phyloP scores from a whole-genome alignment of 2,113 vertebrate species.

The Rallus limicola region DNA sequence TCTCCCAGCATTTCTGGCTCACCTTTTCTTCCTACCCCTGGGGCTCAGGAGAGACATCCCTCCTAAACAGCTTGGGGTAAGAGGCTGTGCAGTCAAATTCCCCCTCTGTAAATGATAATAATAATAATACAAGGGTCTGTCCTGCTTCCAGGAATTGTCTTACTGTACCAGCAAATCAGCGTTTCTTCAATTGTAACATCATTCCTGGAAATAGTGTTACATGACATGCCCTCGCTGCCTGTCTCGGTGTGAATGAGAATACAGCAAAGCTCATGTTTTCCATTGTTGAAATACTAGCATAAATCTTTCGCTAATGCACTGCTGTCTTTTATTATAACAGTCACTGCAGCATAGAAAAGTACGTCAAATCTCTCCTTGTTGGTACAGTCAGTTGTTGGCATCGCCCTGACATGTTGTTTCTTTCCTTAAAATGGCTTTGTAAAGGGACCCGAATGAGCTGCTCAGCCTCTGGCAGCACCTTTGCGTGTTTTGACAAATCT shows the following conservation, averaged over 20 bases:
- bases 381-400: conserved; percentile 64
- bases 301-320: conserved; percentile 81
- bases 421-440: conserved; percentile 60
- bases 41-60: not conserved
- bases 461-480: conserved; percentile 68
- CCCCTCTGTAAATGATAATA: not conserved
- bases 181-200: conserved; percentile 68
- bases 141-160: conserved; percentile 73
- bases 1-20: conserved; percentile 29
- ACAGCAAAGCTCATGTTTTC: conserved; percentile 72
- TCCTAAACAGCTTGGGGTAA: not conserved
- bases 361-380: conserved; percentile 58
- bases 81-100: not conserved
- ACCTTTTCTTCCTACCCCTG: not conserved
- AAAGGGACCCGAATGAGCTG: conserved; percentile 59
- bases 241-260: conserved; percentile 68
- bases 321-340: conserved; percentile 69
- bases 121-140: conserved; percentile 43
- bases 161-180: conserved; percentile 67
- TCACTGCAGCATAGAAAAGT: conserved; percentile 57
- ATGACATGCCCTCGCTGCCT: conserved; percentile 68
- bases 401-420: conserved; percentile 69
- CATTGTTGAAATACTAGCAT: conserved; percentile 74
- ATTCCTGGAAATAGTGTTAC: conserved; percentile 77
- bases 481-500: conserved; percentile 66